Base-by-base conservation (phyloP, 2,797 vertebrate genomes). In the Sarcoramphus papa region DNA sequence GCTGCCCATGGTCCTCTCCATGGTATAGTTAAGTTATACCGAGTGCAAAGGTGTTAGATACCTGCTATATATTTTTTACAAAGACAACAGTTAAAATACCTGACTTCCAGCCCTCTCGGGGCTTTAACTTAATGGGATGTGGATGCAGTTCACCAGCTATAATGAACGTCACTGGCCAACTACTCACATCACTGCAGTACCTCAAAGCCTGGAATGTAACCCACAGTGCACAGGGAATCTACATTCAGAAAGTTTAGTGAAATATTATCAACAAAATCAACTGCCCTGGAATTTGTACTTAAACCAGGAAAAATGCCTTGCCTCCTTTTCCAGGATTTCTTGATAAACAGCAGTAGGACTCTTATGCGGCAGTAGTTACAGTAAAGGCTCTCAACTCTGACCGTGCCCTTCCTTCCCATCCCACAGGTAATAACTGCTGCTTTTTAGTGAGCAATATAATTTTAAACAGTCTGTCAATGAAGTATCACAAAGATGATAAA, bases 361-460 rank as follows among this genome's bases (percentile, higher is more conserved):
- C 37, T 24, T 10, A 14, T 1, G 14, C 3, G 11, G 40, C 56
- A 83, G 50, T 33, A 93, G 64, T 81, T 88, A 63, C 30, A 82
- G 45, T n/a, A 94, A 85, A 81, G 60, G 62, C 45, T 81, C 54
- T 84, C 68, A 76, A 12, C 70, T 78, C 23, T 48, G 48, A 88
- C 82, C 37, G 18, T 81, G 64, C 20, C 47, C 64, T 95, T 96
- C 79, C 64, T 84, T 91, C 54, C 60, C 27, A 85, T 83, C 70
- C 68, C 77, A 85, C 67, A 86, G 77, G 76, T 91, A 95, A 96
- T 96, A 92, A 91, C 74, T 3, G 10, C 76, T 94, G 62, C 54
- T 74, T 96, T 97, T 96, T 79, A 95, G 87, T 70, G 79, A 93
- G 73, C 87, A 81, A 87, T 91, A 95, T 90, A 96, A 95, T 95